phyloP scores from a whole-genome alignment of 2,888 invertebrate species.

The Druceiella hillmani region DNA sequence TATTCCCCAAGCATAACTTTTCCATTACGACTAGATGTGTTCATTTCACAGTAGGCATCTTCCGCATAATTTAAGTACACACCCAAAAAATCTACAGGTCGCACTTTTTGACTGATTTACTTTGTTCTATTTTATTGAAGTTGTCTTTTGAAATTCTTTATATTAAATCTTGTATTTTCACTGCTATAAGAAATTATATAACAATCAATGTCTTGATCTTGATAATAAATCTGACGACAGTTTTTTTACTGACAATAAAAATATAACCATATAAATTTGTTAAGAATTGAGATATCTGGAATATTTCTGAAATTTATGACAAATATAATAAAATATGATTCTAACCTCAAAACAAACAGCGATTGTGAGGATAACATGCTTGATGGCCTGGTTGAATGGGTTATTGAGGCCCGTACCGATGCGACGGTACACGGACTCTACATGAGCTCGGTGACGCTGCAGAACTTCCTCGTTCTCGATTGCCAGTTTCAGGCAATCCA shows the following conservation, averaged over 20 bases:
- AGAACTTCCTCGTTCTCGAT: constrained; percentile 48
- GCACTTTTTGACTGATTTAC: too few relatives aligned
- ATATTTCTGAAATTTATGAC: constrained; percentile 6
- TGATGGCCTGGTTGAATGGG: constrained; percentile 47
- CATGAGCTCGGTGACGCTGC: constrained; percentile 32
- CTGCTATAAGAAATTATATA: too few relatives aligned
- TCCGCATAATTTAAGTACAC: too few relatives aligned
- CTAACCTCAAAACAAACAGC: constrained; percentile 56
- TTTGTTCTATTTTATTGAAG: too few relatives aligned
- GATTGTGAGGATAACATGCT: constrained; percentile 52
- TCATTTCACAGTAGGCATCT: too few relatives aligned
- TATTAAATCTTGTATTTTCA: too few relatives aligned
- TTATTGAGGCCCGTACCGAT: constrained; percentile 46
- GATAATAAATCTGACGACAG: too few relatives aligned
- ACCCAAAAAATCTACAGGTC: too few relatives aligned
- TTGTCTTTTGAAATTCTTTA: too few relatives aligned
- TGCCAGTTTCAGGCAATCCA: constrained; percentile 63
- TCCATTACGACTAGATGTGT: too few relatives aligned
- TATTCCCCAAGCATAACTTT: too few relatives aligned
- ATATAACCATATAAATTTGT: constrained; percentile 1
- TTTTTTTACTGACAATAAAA: neutral
- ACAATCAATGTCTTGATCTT: too few relatives aligned
- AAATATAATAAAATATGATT: constrained; percentile 17
- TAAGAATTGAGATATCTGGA: neutral
- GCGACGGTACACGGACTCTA: constrained; percentile 37